Percentiles rank a stretch among this genome's conserved stretches.
These are phyloP conservation scores for Eretmocerus hayati DNA, from an alignment of 2,888 invertebrate genomes.

Conservation along the genomic window DNA sequence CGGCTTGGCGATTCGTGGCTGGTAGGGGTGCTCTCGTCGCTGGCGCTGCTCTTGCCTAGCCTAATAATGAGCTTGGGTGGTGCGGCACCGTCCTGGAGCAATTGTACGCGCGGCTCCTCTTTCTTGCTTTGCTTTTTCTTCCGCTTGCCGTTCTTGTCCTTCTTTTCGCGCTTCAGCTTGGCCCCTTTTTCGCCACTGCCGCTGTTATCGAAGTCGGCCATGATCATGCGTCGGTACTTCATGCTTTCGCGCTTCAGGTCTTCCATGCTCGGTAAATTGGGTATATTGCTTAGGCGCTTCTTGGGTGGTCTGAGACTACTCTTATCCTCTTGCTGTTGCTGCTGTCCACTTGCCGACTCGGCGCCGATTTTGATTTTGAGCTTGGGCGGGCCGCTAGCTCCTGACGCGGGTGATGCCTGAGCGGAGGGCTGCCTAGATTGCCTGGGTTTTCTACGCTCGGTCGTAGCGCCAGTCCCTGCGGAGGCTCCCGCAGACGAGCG, in stretches of 20 bases:
- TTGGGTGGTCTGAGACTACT: conserved; percentile 64
- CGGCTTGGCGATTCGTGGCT: conserved; percentile 1
- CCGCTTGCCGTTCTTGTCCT: conserved; percentile 52
- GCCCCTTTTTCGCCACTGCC: conserved; percentile 34
- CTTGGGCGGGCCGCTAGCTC: conserved; percentile 43
- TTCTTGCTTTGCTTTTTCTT: conserved; percentile 49
- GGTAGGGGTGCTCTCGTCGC: conserved; percentile 17
- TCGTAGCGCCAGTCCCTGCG: conserved; percentile 36
- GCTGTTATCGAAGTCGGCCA: conserved; percentile 73
- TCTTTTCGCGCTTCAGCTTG: conserved; percentile 46
- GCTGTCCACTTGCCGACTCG: conserved; percentile 34
- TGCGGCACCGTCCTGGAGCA: conserved; percentile 53
- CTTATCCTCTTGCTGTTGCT: conserved; percentile 32
- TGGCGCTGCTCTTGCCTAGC: conserved; percentile 48
- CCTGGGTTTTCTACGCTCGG: conserved; percentile 40
- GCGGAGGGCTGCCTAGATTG: conserved; percentile 34
- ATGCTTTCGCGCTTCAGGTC: conserved; percentile 78
- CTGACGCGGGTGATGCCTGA: conserved; percentile 47
- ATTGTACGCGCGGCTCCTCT: conserved; percentile 49
- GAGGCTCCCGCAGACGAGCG: conserved; percentile 34
- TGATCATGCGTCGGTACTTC: conserved; percentile 77
- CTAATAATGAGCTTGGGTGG: conserved; percentile 73
- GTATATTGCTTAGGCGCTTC: conserved; percentile 62
- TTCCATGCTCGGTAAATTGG: conserved; percentile 60
- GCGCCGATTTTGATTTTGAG: conserved; percentile 67